Conservation (phyloP, 1,140 invertebrate genomes). For the Globodera rostochiensis region DNA sequence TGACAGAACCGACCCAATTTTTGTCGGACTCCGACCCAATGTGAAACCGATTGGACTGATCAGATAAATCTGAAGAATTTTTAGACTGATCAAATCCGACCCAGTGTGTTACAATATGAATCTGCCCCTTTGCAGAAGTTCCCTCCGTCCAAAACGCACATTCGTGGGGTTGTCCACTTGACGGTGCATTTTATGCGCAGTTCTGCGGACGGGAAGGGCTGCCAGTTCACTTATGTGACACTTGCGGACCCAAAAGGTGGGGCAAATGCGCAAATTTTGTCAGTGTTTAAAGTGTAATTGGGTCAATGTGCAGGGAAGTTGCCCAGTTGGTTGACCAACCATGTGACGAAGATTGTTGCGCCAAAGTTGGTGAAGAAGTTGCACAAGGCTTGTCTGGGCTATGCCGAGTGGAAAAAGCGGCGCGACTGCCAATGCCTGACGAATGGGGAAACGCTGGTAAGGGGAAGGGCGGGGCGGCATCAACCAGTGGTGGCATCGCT, state of each 20-base stretch:
- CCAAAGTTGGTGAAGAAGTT: constrained; percentile 80
- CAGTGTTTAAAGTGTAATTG: constrained; percentile 14
- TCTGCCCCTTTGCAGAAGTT: constrained; percentile 69
- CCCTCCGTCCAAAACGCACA: constrained; percentile 79
- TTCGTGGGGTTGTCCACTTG: constrained; percentile 76
- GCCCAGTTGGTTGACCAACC: constrained; percentile 85
- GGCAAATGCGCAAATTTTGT: background rate
- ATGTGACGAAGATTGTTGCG: constrained; percentile 81
- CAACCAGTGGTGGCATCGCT: too few species aligned
- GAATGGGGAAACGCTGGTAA: background rate
- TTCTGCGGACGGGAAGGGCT: constrained; percentile 69
- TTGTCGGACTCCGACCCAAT: too few species aligned
- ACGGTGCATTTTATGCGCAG: constrained; percentile 74
- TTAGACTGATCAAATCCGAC: too few species aligned
- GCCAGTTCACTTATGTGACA: constrained; percentile 80
- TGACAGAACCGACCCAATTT: constrained; percentile 15
- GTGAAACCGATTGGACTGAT: too few species aligned
- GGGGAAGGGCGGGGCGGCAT: background rate
- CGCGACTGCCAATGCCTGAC: constrained; percentile 64
- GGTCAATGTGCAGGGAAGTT: constrained; percentile 70
- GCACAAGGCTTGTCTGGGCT: constrained; percentile 78
- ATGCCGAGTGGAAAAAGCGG: constrained; percentile 78
- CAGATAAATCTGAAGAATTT: too few species aligned
- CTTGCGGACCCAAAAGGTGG: constrained; percentile 82
- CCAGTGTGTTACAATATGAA: background rate